Evolutionary conservation across 2,797 vertebrate genomes (phyloP).

Genomic region (Odontamblyopus rebecca): DNA sequence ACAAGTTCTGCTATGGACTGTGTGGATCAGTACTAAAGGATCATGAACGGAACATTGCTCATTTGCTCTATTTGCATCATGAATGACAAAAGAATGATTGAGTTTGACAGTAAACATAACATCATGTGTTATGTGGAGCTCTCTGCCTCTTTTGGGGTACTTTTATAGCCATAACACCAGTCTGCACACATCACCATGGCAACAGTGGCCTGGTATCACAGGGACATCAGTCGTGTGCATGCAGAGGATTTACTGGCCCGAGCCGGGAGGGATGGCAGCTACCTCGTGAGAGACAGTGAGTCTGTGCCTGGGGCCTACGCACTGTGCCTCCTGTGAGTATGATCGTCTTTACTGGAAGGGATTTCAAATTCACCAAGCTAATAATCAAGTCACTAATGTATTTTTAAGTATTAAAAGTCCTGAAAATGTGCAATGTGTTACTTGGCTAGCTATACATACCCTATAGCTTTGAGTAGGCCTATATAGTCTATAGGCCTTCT

Average conservation of each 20-base stretch:
- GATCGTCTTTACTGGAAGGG: slow-evolving; percentile 11
- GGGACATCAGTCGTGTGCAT: slow-evolving; percentile 85
- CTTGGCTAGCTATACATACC: no score
- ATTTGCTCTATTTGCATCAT: slow-evolving; percentile 16
- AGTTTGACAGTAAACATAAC: slow-evolving; percentile 18
- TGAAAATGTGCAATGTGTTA: neutral
- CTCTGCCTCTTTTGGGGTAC: slow-evolving; percentile 56
- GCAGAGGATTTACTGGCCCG: slow-evolving; percentile 86
- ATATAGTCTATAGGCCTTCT: no score
- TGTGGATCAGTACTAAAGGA: slow-evolving; percentile 36
- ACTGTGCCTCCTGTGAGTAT: slow-evolving; percentile 88
- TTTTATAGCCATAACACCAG: slow-evolving; percentile 32
- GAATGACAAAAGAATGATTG: slow-evolving; percentile 24
- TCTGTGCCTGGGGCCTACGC: slow-evolving; percentile 88
- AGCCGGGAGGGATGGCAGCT: slow-evolving; percentile 86
- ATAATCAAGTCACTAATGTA: neutral
- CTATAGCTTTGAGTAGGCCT: no score
- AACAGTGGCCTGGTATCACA: slow-evolving; percentile 83
- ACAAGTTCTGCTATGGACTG: slow-evolving; percentile 43
- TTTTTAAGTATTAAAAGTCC: neutral
- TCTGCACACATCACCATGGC: slow-evolving; percentile 62
- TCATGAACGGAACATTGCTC: slow-evolving; percentile 39
- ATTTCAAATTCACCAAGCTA: neutral
- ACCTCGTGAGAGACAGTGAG: slow-evolving; percentile 89
- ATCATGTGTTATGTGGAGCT: slow-evolving; percentile 25